A percentile compares a stretch with the other conserved stretches of the same genome.
phyloP scores from a whole-genome alignment of 2,888 invertebrate species.

The Heterodera filipjevi region DNA sequence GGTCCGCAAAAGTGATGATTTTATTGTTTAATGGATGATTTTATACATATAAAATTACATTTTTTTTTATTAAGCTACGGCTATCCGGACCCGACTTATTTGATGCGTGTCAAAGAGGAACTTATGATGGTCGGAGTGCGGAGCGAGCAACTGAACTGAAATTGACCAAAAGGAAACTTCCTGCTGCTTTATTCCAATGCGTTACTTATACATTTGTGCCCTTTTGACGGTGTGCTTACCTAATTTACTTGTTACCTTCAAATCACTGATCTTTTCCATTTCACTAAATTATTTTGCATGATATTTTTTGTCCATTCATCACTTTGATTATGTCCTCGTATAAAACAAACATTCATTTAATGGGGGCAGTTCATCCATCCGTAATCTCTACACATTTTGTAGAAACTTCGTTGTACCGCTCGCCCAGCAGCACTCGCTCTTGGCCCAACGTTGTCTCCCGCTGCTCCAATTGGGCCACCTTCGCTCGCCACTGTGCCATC shows the following conservation, averaged over 20 bases:
- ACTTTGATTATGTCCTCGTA: too few relatives aligned
- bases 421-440: slow-evolving; percentile 34
- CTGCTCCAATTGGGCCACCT: slow-evolving; percentile 34
- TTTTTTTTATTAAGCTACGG: slow-evolving; percentile 67
- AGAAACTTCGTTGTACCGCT: slow-evolving; percentile 30
- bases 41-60: background rate
- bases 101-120: slow-evolving; percentile 73
- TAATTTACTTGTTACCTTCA: too few relatives aligned
- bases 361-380: background rate
- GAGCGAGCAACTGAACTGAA: slow-evolving; percentile 30
- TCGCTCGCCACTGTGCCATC: slow-evolving; percentile 32
- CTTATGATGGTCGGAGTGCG: slow-evolving; percentile 67
- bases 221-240: too few relatives aligned
- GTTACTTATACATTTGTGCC: background rate
- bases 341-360: too few relatives aligned
- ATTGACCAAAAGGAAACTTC: background rate
- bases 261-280: too few relatives aligned
- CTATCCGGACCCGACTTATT: slow-evolving; percentile 79
- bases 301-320: too few relatives aligned
- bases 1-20: slow-evolving; percentile 58
- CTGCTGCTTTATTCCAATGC: background rate
- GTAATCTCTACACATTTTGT: background rate
- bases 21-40: slow-evolving; percentile 67
- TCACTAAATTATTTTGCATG: too few relatives aligned
- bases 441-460: slow-evolving; percentile 33